Evolutionary conservation across 2,113 vertebrate species (phyloP).

Genomic region (Plotosus lineatus): DNA sequence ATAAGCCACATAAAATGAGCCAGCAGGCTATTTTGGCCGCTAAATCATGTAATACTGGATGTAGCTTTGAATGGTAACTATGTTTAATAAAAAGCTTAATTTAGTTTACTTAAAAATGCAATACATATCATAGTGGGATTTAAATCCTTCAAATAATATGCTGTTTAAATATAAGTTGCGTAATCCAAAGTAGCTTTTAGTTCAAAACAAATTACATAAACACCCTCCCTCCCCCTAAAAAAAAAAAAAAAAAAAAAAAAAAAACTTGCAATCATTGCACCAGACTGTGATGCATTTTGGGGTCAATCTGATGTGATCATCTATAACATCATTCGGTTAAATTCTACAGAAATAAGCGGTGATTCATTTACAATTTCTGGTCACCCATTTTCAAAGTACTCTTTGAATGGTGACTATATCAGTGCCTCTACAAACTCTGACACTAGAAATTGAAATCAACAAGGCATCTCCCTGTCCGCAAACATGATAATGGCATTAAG

Average conservation of each 20-base stretch:
- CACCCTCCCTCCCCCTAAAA: background rate
- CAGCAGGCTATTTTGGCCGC: background rate
- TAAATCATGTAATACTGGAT: background rate
- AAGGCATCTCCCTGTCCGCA: background rate
- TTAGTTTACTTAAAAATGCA: background rate
- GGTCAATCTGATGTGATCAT: background rate
- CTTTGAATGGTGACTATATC: background rate
- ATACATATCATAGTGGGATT: background rate
- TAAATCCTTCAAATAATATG: background rate
- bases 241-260: background rate
- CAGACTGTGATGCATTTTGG: background rate
- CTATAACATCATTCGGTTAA: background rate
- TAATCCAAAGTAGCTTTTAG: background rate
- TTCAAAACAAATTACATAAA: background rate
- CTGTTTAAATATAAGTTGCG: background rate
- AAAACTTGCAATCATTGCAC: background rate
- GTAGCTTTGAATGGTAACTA: background rate
- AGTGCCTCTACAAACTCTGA: background rate
- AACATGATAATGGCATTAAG: background rate
- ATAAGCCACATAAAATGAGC: background rate
- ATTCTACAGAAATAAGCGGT: background rate
- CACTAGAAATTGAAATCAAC: background rate
- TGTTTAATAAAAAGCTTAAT: background rate
- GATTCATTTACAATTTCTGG: background rate
- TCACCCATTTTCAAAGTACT: background rate